Base-by-base conservation (phyloP, 2,797 vertebrate genomes). In the Coilia nasus region DNA sequence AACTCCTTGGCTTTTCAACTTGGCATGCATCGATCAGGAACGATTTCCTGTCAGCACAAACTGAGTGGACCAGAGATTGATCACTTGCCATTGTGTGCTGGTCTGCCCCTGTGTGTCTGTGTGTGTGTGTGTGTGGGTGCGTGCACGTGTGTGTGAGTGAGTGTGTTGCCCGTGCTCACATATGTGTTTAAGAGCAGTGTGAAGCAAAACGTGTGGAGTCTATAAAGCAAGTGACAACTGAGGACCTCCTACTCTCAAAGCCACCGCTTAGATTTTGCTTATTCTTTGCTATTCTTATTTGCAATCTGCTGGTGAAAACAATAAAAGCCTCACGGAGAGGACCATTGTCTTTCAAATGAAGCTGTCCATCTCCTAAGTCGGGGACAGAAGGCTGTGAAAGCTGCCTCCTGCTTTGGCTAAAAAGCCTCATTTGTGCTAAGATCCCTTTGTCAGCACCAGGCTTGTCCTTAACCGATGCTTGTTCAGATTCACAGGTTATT, bases 301-400 rank as follows among this genome's bases (percentile, higher is more conserved):
- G 89, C 87, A 88, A 88, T 88, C 91, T 92, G 92, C 90, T 80
- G 67, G 78, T 86, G 82, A 87, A 82, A 86, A 86, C 86, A 89
- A 91, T 93, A 92, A 71, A 90, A 89, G 88, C 92, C 91, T 93
- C 93, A 90, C 84, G 44, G 0, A 67, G 86, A 82, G 71, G 85
- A 86, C 86, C 91, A 92, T 95, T 95, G 93, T 95, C 90, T 93
- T 93, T 91, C 90, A 94, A 95, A 95, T 95, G 91, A 95, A 95
- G 93, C 92, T 95, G 93, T 94, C 93, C 19, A 57, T 93, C 91
- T 93, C 88, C 83, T 3, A 35, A 87, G 90, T 89, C 88, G 89
- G 91, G 91, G 93, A 94, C 94, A 94, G 94, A 93, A 92, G 92
- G 94, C 89, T 84, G 75, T 87, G 89, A 88, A 90, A 86, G 85